These are phyloP conservation scores for Galerucella pusilla DNA, from an alignment of 2,888 invertebrate genomes.

Conservation along the genomic window DNA sequence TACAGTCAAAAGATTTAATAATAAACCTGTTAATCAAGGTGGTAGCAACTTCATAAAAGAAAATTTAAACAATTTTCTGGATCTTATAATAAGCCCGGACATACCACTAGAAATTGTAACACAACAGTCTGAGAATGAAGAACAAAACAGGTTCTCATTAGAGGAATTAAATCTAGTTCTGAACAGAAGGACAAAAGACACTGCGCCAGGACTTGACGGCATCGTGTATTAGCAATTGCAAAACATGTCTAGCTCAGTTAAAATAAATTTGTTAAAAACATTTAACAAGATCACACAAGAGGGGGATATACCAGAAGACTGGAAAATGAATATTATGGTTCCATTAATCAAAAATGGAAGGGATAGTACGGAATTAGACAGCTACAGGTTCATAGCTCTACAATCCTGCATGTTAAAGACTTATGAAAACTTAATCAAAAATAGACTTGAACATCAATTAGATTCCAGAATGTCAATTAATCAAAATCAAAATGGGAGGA, in stretches of 20 bases:
- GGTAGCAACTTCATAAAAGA: neutral
- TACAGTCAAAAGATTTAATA: slow-evolving; percentile 5
- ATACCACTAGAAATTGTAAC: neutral
- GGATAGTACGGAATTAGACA: neutral
- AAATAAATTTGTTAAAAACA: neutral
- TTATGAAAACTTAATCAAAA: slow-evolving; percentile 19
- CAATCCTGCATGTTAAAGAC: neutral
- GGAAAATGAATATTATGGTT: slow-evolving; percentile 13
- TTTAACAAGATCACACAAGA: neutral
- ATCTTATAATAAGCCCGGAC: neutral
- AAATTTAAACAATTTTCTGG: neutral
- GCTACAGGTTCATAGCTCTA: neutral
- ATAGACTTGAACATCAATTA: slow-evolving; percentile 10
- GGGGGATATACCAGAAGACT: neutral
- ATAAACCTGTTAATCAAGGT: neutral
- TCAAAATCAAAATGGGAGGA: neutral
- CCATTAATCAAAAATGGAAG: slow-evolving; percentile 2
- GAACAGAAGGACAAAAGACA: neutral
- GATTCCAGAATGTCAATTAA: neutral
- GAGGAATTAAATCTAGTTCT: neutral
- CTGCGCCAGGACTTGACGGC: neutral
- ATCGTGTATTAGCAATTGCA: slow-evolving; percentile 2
- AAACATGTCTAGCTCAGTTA: neutral
- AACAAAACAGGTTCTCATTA: neutral
- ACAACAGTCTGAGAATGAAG: neutral